Conservation (phyloP, 2,888 invertebrate genomes). For the Octodonta nipae region DNA sequence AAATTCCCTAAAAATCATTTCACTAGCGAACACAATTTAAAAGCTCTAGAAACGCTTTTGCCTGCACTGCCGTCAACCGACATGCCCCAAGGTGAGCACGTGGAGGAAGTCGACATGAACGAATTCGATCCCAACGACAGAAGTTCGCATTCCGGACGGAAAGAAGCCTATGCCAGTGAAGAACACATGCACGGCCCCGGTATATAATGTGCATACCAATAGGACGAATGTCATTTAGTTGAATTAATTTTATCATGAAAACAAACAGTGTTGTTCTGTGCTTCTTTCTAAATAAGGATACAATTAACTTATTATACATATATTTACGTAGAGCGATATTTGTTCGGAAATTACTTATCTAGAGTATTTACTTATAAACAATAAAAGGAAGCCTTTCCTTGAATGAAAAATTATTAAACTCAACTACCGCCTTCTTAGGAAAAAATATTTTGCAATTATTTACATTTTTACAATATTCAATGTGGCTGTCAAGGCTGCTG, state of each 20-base stretch:
- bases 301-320: no score
- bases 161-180: conserved; percentile 61
- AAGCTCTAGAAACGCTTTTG: conserved; percentile 59
- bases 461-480: no score
- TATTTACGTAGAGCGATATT: no score
- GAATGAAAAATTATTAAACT: no score
- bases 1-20: conserved; percentile 75
- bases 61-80: conserved; percentile 57
- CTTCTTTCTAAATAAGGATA: conserved; percentile 36
- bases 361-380: no score
- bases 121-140: conserved; percentile 56
- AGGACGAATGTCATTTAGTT: conserved; percentile 28
- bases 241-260: conserved; percentile 22
- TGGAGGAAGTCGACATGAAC: conserved; percentile 72
- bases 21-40: conserved; percentile 49
- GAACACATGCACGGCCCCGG: conserved; percentile 48
- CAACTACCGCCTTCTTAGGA: no score
- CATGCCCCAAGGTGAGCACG: conserved; percentile 66
- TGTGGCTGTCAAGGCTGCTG: no score
- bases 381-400: no score
- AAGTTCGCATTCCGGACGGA: conserved; percentile 36
- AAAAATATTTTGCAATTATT: no score
- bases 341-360: no score
- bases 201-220: conserved; percentile 75
- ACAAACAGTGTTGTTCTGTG: conserved; percentile 22